Conservation (phyloP, 1,140 invertebrate genomes). For the Teleogryllus occipitalis region DNA sequence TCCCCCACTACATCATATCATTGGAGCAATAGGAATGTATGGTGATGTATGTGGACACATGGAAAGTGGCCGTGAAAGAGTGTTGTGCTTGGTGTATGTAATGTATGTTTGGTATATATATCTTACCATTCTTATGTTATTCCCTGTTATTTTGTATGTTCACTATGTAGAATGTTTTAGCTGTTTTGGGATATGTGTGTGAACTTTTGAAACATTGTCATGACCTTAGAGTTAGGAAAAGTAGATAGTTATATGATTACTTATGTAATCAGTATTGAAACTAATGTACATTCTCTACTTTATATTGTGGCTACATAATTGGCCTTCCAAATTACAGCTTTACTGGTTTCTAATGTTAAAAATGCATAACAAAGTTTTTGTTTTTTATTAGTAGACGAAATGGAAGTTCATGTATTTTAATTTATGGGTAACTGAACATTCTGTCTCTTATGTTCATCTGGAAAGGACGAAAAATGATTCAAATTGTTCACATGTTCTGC, state of each 20-base stretch:
- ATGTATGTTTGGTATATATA: slow-evolving; percentile 2
- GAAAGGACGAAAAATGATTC: no score
- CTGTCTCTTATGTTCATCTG: no score
- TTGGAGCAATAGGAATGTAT: not conserved
- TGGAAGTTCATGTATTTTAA: not conserved
- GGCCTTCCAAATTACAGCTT: not conserved
- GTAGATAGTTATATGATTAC: slow-evolving; percentile 2
- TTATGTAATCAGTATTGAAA: not conserved
- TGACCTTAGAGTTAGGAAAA: not conserved
- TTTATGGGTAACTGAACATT: no score
- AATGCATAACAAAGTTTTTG: not conserved
- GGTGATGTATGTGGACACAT: slow-evolving; percentile 1
- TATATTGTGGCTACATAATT: not conserved
- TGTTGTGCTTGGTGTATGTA: slow-evolving; percentile 4
- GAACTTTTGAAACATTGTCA: not conserved
- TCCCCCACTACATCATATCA: slow-evolving; percentile 3
- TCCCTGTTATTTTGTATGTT: slow-evolving; percentile 5
- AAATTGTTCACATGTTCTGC: no score
- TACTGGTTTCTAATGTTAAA: not conserved
- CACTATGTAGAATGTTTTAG: slow-evolving; percentile 1
- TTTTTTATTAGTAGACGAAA: not conserved
- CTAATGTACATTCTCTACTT: not conserved
- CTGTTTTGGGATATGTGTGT: slow-evolving; percentile 4
- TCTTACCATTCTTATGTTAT: not conserved
- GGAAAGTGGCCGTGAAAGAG: slow-evolving; percentile 3